A percentile compares a stretch with the other conserved stretches of the same genome.
phyloP scores from a whole-genome alignment of 2,113 vertebrate genomes.

The Aphyosemion australe region DNA sequence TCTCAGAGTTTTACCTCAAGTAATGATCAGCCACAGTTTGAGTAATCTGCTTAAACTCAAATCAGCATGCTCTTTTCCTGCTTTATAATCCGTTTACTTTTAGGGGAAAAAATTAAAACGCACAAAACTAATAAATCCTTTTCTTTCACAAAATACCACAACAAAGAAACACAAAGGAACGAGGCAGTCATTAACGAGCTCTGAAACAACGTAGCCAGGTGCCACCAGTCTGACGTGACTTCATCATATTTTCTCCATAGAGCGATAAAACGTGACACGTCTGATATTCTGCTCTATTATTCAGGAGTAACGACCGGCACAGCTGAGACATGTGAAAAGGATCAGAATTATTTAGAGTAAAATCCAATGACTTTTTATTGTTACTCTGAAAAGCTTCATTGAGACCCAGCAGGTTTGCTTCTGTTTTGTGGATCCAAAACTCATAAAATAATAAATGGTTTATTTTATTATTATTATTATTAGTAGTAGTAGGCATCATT shows the following conservation, averaged over 20 bases:
- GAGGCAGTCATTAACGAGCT: neutral
- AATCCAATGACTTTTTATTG: constrained; percentile 40
- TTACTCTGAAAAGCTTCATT: constrained; percentile 48
- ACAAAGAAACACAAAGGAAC: constrained; percentile 5
- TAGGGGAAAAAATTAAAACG: neutral
- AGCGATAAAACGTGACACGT: constrained; percentile 38
- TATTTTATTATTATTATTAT: too few relatives aligned
- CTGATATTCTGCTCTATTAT: constrained; percentile 42
- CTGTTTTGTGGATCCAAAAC: neutral
- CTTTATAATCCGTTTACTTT: constrained; percentile 4
- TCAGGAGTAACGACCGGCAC: constrained; percentile 12
- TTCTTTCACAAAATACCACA: neutral
- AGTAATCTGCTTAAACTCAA: constrained; percentile 32
- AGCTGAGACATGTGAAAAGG: constrained; percentile 3
- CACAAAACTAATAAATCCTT: constrained; percentile 1
- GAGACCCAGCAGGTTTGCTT: constrained; percentile 25
- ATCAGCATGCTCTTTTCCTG: constrained; percentile 8
- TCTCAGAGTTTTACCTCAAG: constrained; percentile 45
- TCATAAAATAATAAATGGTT: neutral
- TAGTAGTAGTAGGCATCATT: too few relatives aligned
- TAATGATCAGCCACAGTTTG: constrained; percentile 44
- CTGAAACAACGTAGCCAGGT: neutral
- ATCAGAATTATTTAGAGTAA: neutral
- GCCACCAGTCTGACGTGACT: constrained; percentile 19
- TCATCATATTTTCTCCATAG: constrained; percentile 43